Base-by-base conservation (phyloP, 2,797 vertebrate species). In the Coilia nasus region DNA sequence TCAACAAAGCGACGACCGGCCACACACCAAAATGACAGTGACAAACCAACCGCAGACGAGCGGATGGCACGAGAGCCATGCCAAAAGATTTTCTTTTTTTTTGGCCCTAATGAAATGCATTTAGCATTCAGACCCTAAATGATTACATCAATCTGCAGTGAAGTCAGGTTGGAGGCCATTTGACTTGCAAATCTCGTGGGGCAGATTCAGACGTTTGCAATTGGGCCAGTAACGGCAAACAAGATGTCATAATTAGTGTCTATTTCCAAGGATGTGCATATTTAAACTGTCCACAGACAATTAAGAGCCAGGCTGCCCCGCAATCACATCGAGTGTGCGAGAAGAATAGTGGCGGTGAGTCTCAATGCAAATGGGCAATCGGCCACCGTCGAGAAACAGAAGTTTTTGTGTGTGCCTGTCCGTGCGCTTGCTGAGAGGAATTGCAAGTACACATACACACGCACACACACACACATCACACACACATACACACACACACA, bases 231-330 rank as follows among this genome's bases (percentile, higher is more conserved):
- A 91, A 92, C 93, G 85, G 88, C 93, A 96, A 97, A 96, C 91
- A 94, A 95, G 91, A 95, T 93, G 94, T 93, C 94, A 94, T 95
- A 96, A 96, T 96, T 94, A 96, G 94, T 91, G 94, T 96, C 96
- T 96, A 93, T 92, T 94, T 95, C 92, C 94, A 96, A 96, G 93
- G 95, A 96, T 96, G 92, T 89, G 92, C 86, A 91, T 92, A 94
- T 94, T 95, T 92, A 95, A 96, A 89, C 95, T 95, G 93, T 89
- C 92, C 91, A 91, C 92, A 88, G 92, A 89, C 90, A 96, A 97
- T 96, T 95, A 96, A 94, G 92, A 92, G 82, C 67, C 88, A 91
- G 91, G 91, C 86, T 93, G 93, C 92, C 92, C 94, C 92, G 93
- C 94, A 97, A 95, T 96, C 95, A 96, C 88, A 93, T 92, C 95